phyloP scores from a whole-genome alignment of 2,888 invertebrate species.

The Harpagoxenus sublaevis region DNA sequence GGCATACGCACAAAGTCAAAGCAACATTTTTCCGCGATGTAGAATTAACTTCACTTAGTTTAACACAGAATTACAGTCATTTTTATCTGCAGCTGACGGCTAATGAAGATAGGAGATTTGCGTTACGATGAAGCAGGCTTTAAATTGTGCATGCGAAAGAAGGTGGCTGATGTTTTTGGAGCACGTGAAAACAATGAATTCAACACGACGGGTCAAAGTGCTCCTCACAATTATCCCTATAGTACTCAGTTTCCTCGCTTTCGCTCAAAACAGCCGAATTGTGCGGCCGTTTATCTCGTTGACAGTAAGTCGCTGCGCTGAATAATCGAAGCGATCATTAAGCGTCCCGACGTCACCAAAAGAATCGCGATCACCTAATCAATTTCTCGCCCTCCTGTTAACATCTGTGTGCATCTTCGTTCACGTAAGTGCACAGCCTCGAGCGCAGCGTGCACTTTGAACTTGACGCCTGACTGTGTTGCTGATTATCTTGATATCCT shows the following conservation, averaged over 20 bases:
- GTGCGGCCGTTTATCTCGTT: neutral
- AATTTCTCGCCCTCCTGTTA: slow-evolving; percentile 31
- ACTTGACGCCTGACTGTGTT: slow-evolving; percentile 48
- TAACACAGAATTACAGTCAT: neutral
- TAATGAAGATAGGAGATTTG: slow-evolving; percentile 10
- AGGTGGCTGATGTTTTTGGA: slow-evolving; percentile 4
- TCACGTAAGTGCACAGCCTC: slow-evolving; percentile 35
- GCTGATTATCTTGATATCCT: slow-evolving; percentile 71
- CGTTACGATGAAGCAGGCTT: slow-evolving; percentile 4
- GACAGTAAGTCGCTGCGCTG: slow-evolving; percentile 4
- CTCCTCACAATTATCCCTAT: neutral
- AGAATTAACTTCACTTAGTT: neutral
- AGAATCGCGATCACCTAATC: slow-evolving; percentile 38
- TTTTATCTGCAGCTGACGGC: neutral
- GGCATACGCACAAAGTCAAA: neutral
- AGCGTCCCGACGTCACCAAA: neutral
- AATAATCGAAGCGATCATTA: slow-evolving; percentile 33
- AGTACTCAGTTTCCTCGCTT: neutral
- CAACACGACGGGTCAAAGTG: neutral
- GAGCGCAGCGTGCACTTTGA: slow-evolving; percentile 34
- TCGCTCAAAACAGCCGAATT: neutral
- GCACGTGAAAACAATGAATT: slow-evolving; percentile 3
- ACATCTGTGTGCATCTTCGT: slow-evolving; percentile 48
- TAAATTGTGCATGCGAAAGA: neutral
- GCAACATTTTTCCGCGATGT: neutral